phyloP scores from a whole-genome alignment of 2,888 invertebrate species.

The Phengaris arion region DNA sequence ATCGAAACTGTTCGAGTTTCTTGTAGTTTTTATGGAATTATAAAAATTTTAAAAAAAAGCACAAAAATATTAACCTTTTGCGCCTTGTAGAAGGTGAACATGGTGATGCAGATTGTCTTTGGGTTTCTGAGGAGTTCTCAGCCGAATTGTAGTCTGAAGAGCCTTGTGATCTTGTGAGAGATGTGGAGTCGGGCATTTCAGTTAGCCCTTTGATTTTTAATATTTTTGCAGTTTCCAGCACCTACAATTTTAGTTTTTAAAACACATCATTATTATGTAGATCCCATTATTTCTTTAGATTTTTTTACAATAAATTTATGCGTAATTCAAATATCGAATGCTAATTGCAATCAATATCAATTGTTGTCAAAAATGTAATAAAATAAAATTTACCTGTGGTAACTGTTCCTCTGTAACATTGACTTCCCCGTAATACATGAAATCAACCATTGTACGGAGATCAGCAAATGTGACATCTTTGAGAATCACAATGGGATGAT shows the following conservation, averaged over 20 bases:
- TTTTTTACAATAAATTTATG: not conserved
- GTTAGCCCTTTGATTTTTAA: slow-evolving; percentile 93
- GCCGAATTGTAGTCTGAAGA: slow-evolving; percentile 78
- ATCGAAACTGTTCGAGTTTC: too few species aligned
- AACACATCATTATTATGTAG: too few species aligned
- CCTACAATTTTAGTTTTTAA: slow-evolving; percentile 51
- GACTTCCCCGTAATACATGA: slow-evolving; percentile 96
- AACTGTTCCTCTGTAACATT: slow-evolving; percentile 94
- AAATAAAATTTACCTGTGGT: slow-evolving; percentile 78
- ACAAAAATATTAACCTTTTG: slow-evolving; percentile 61
- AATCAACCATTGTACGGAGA: slow-evolving; percentile 92
- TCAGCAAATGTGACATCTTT: slow-evolving; percentile 93
- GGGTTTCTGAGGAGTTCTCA: slow-evolving; percentile 79
- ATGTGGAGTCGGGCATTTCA: slow-evolving; percentile 90
- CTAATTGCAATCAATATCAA: too few species aligned
- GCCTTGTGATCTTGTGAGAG: slow-evolving; percentile 85
- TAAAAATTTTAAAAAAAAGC: not conserved
- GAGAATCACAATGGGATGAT: slow-evolving; percentile 93
- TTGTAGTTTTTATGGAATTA: too few species aligned
- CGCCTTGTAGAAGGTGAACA: slow-evolving; percentile 75
- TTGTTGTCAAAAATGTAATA: not conserved
- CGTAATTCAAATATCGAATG: not conserved
- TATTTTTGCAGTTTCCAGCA: slow-evolving; percentile 90
- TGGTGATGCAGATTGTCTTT: slow-evolving; percentile 82
- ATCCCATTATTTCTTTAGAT: not conserved